Evolutionary conservation across 2,888 invertebrate species (phyloP), one percentile per base, ranked within the genome.

Genomic region (Harpagoxenus sublaevis): DNA sequence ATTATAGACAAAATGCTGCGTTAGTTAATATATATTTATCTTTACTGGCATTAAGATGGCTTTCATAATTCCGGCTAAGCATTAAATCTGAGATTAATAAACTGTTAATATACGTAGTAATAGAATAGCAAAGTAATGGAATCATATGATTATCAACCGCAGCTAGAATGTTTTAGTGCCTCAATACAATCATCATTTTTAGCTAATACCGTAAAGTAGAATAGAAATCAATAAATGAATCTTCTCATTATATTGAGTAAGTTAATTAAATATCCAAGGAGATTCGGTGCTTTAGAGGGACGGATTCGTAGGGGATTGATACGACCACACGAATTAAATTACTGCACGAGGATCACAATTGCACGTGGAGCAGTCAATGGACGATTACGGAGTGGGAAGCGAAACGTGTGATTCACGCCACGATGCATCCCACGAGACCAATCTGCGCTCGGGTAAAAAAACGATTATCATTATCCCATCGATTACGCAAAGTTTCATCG

Each of bases 391-490:
- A 75, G 31, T 35, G 70, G 35, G 23, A 48, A 79, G 48, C 48
- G 35, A 71, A 35, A 48, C 35, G 48, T 71, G 60, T 60, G 60
- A 79, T 71, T 79, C 48, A 57, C 48, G 57, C 45, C 35, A 45
- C 78, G 31, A 42, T 35, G 48, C 71, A 48, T 60, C 28, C 23
- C 57, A 60, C 60, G 12, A 35, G 39, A 45, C 18, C 15, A 57
- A 78, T 70, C 45, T 57, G 23, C 57, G 57, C 23, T 35, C 15
- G 12, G 12, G 48, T 60, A 35, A 78, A 35, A 78, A 78, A 31
- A 70, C 60, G 39, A 23, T 57, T 28, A n/a, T 12, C n/a, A 31
- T 70, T 31, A 62, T 48, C 60, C n/a, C 35, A 48, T 2, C 23
- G 57, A 79, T 79, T 60, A 71, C 9, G 35, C 48, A 35, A 57